Percentiles rank a stretch among this genome's conserved stretches.
Conservation (phyloP, 2,888 invertebrate species). For the Globia sparganii region DNA sequence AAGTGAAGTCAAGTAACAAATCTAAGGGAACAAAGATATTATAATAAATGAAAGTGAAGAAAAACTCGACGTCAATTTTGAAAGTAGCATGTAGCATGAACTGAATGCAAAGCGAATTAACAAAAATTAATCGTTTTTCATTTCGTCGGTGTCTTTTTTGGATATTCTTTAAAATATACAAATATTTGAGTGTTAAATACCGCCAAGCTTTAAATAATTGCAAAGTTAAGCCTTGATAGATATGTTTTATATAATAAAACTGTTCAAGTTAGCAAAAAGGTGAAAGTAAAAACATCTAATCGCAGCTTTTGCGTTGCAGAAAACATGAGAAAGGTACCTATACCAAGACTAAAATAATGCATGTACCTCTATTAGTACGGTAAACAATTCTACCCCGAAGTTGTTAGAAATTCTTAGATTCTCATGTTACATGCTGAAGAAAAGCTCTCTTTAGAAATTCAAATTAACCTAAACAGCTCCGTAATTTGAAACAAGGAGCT, state of each 20-base stretch:
- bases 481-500: conserved; percentile 56
- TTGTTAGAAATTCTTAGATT: conserved; percentile 1
- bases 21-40: neutral
- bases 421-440: conserved; percentile 23
- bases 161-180: neutral
- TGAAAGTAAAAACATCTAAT: neutral
- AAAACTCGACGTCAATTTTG: neutral
- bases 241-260: neutral
- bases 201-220: neutral
- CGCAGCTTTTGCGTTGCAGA: neutral
- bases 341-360: neutral
- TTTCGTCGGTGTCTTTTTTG: neutral
- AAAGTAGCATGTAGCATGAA: too few species aligned
- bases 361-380: neutral
- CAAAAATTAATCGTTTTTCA: neutral
- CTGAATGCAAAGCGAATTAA: neutral
- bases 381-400: conserved; percentile 1
- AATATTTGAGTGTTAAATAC: neutral
- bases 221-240: neutral
- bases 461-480: conserved; percentile 57
- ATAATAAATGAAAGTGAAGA: neutral
- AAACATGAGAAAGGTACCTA: neutral
- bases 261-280: neutral
- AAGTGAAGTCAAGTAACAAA: neutral
- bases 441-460: conserved; percentile 59